Conservation (phyloP, 2,797 vertebrate species). For the Smutsia temminckii region DNA sequence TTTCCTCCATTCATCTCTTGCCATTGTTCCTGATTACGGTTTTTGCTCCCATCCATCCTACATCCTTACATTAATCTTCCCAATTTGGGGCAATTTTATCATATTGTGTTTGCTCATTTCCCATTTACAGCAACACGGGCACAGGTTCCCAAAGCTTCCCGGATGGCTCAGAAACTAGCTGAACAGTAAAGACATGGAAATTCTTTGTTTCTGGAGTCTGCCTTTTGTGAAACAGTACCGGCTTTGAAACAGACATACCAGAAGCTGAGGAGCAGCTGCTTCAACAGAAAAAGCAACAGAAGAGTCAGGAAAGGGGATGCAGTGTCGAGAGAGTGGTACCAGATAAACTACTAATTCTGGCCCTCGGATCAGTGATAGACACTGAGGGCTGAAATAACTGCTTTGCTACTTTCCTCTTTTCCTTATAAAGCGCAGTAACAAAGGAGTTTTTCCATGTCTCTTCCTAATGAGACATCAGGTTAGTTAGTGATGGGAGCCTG, state of each 20-base stretch:
- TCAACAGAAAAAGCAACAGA: background rate
- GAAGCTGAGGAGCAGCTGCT: conserved; percentile 20
- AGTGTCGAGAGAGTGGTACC: background rate
- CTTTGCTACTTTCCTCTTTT: background rate
- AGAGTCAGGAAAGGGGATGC: background rate
- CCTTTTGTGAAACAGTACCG: background rate
- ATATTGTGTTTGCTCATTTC: conserved; percentile 76
- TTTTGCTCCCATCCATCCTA: conserved; percentile 70
- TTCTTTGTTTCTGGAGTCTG: conserved; percentile 25
- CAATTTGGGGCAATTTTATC: conserved; percentile 72
- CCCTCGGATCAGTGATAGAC: background rate
- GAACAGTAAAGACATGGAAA: background rate
- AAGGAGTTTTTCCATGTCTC: background rate
- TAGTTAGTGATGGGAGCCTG: background rate
- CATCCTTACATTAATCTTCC: conserved; percentile 68
- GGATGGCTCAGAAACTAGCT: conserved; percentile 55
- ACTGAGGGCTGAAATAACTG: background rate
- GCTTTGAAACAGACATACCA: conserved; percentile 39
- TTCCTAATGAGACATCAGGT: background rate
- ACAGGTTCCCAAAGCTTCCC: conserved; percentile 53
- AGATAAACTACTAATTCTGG: background rate
- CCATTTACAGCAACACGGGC: conserved; percentile 56
- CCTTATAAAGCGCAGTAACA: background rate
- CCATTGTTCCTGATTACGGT: conserved; percentile 73
- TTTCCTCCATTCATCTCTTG: conserved; percentile 73